Evolutionary conservation across 1,140 invertebrate genomes (phyloP).

Genomic region (Bombus picipes): DNA sequence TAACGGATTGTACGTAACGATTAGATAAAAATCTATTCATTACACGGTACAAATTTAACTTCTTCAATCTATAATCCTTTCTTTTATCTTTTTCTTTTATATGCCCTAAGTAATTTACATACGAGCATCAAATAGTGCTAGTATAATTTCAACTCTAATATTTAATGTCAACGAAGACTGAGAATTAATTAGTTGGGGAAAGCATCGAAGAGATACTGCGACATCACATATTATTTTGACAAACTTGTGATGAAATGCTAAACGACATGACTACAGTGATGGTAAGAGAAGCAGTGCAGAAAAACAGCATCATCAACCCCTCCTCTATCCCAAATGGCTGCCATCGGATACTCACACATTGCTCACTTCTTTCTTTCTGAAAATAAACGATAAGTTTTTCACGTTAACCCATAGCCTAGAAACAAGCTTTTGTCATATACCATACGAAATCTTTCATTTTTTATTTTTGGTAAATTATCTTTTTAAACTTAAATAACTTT

Average conservation of each 20-base stretch:
- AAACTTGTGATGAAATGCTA: constrained; percentile 67
- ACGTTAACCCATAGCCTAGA: constrained; percentile 68
- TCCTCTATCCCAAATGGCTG: constrained; percentile 64
- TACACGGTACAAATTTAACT: constrained; percentile 2
- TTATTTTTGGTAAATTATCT: constrained; percentile 1
- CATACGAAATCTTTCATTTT: constrained; percentile 50
- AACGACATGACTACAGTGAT: constrained; percentile 69
- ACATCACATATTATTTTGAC: constrained; percentile 26
- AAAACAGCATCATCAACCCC: constrained; percentile 71
- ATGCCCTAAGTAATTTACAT: background rate
- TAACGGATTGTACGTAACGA: background rate
- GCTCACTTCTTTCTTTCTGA: constrained; percentile 80
- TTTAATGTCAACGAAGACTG: constrained; percentile 28
- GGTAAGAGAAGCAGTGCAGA: constrained; percentile 77
- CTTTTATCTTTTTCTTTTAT: background rate
- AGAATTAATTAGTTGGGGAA: constrained; percentile 45
- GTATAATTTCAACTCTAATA: background rate
- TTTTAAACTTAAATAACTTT: background rate
- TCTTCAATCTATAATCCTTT: background rate
- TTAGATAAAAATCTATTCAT: background rate
- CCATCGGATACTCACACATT: constrained; percentile 81
- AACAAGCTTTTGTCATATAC: constrained; percentile 25
- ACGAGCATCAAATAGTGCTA: background rate
- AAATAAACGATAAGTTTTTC: constrained; percentile 77
- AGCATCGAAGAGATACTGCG: constrained; percentile 24